Conservation (phyloP, 2,113 vertebrate species). For the Xenopus tropicalis region DNA sequence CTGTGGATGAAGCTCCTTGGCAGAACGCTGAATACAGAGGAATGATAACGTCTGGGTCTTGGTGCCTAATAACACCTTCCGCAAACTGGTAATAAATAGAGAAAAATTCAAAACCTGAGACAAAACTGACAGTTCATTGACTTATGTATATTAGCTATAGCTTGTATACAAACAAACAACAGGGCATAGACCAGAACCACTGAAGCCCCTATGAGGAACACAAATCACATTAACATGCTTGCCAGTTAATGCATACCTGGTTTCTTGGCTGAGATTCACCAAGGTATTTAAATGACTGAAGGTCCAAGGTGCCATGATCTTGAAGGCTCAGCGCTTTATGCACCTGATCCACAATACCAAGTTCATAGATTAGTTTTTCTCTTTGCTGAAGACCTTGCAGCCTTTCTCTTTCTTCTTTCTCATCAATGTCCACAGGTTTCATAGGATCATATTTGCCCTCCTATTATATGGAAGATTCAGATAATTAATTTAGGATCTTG, state of each 20-base stretch:
- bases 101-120: background rate
- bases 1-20: constrained; percentile 22
- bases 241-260: constrained; percentile 13
- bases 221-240: background rate
- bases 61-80: constrained; percentile 23
- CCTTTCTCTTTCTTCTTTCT: constrained; percentile 63
- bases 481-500: background rate
- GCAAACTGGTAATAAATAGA: constrained; percentile 51
- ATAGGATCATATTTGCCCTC: constrained; percentile 52
- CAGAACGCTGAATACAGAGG: constrained; percentile 48
- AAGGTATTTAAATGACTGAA: constrained; percentile 9
- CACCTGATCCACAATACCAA: constrained; percentile 62
- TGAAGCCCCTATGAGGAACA: no score
- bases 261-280: constrained; percentile 9
- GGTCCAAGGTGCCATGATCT: accelerated
- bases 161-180: no score
- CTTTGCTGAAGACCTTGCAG: constrained; percentile 57
- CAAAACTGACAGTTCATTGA: no score
- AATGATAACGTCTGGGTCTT: constrained; percentile 10
- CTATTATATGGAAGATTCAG: background rate
- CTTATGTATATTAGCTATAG: no score
- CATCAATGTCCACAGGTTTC: constrained; percentile 63
- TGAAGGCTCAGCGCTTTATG: constrained; percentile 47
- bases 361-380: constrained; percentile 58
- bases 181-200: no score